Conservation (phyloP, 2,113 vertebrate species). For the Pithys albifrons region DNA sequence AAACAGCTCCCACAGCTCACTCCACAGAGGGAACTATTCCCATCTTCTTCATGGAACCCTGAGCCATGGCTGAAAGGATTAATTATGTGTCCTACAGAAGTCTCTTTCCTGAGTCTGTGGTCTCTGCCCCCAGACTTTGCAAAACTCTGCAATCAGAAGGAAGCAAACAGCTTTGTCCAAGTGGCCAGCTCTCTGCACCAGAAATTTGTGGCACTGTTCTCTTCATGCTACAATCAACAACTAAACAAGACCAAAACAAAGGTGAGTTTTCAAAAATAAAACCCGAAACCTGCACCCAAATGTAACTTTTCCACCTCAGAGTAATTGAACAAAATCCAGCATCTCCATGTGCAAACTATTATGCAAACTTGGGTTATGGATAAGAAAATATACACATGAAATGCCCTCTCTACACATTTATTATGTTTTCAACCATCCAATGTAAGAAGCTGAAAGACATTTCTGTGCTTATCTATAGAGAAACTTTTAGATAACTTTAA, state of each 20-base stretch:
- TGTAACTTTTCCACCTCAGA: neutral
- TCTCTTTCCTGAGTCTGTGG: neutral
- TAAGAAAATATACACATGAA: neutral
- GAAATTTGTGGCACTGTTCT: neutral
- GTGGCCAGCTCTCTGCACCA: neutral
- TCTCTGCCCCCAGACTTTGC: neutral
- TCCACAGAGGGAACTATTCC: neutral
- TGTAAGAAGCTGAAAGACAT: neutral
- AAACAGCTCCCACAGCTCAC: neutral
- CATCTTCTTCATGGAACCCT: neutral
- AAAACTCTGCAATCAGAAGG: neutral
- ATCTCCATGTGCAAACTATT: neutral
- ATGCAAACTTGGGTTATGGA: neutral
- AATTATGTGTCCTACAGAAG: neutral
- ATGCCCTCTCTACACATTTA: neutral
- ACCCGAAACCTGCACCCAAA: neutral
- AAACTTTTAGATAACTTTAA: neutral
- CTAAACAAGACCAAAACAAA: neutral
- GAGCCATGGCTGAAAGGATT: neutral
- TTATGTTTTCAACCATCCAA: neutral
- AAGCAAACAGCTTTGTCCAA: neutral
- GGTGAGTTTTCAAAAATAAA: neutral
- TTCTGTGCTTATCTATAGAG: neutral
- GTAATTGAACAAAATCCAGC: neutral
- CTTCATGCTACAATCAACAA: neutral